A percentile compares a stretch with the other conserved stretches of the same genome.
phyloP scores from a whole-genome alignment of 2,888 invertebrate species.

The Monoplex corrugatus region DNA sequence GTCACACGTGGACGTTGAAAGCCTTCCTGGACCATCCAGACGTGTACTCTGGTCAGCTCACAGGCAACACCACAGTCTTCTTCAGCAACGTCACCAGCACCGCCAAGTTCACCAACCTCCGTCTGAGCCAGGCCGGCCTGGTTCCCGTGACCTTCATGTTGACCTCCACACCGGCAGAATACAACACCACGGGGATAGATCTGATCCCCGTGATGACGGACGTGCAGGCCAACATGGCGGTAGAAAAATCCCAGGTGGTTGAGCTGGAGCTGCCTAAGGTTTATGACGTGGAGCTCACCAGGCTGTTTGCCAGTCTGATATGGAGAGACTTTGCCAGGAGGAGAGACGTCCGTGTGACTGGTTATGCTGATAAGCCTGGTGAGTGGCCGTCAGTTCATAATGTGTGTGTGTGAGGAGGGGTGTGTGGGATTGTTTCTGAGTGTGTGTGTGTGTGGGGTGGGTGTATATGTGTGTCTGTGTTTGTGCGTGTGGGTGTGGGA shows the following conservation, averaged over 20 bases:
- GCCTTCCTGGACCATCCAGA: slow-evolving; percentile 45
- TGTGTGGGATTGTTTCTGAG: not conserved
- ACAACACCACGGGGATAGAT: slow-evolving; percentile 35
- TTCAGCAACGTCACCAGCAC: slow-evolving; percentile 48
- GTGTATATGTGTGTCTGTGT: not conserved
- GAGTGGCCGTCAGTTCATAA: not conserved
- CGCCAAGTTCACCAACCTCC: slow-evolving; percentile 52
- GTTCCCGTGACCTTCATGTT: slow-evolving; percentile 50
- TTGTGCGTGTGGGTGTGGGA: not conserved
- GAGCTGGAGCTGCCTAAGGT: slow-evolving; percentile 47
- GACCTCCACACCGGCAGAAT: slow-evolving; percentile 52
- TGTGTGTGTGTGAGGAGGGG: not conserved
- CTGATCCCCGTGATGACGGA: slow-evolving; percentile 49
- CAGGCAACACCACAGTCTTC: slow-evolving; percentile 43
- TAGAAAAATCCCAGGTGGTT: slow-evolving; percentile 42
- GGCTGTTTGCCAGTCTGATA: slow-evolving; percentile 36
- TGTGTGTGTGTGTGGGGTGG: not conserved
- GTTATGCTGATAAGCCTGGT: slow-evolving; percentile 45
- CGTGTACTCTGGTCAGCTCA: slow-evolving; percentile 54
- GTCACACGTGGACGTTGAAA: slow-evolving; percentile 54
- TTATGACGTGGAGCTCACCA: slow-evolving; percentile 38
- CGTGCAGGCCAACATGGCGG: slow-evolving; percentile 34
- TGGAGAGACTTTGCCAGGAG: slow-evolving; percentile 41
- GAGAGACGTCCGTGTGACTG: slow-evolving; percentile 36
- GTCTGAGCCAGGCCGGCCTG: slow-evolving; percentile 48